Evolutionary conservation across 2,113 vertebrate species (phyloP).

Genomic region (Chitala chitala): DNA sequence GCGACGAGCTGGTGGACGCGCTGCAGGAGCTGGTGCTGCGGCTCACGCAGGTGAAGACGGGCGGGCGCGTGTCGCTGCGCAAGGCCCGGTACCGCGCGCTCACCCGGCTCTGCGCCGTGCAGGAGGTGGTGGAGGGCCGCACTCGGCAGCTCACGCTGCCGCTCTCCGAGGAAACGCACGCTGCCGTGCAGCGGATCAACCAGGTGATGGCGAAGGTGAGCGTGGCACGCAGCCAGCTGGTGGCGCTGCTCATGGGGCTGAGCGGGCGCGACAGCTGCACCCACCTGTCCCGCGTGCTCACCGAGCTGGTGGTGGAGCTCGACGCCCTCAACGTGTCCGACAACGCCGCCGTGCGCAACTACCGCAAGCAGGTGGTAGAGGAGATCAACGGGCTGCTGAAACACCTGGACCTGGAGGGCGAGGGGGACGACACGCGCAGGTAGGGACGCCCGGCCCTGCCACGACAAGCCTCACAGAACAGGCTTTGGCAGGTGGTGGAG

Average conservation of each 20-base stretch:
- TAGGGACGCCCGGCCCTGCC: not conserved
- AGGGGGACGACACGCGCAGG: slow-evolving; percentile 61
- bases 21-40: slow-evolving; percentile 81
- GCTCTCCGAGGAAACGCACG: slow-evolving; percentile 78
- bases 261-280: slow-evolving; percentile 80
- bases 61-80: slow-evolving; percentile 78
- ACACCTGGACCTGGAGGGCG: slow-evolving; percentile 87
- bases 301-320: slow-evolving; percentile 83
- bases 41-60: slow-evolving; percentile 90
- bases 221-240: slow-evolving; percentile 82
- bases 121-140: slow-evolving; percentile 81
- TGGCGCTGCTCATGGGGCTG: slow-evolving; percentile 85
- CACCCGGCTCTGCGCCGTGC: slow-evolving; percentile 82
- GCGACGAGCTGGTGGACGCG: slow-evolving; percentile 81
- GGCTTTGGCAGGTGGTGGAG: too few relatives aligned
- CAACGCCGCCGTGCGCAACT: slow-evolving; percentile 77
- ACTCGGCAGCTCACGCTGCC: slow-evolving; percentile 80
- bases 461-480: too few relatives aligned
- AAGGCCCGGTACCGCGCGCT: slow-evolving; percentile 86
- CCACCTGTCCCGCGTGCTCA: slow-evolving; percentile 85
- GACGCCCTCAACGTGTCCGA: slow-evolving; percentile 91
- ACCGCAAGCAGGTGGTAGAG: slow-evolving; percentile 89
- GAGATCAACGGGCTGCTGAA: slow-evolving; percentile 88
- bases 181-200: slow-evolving; percentile 84
- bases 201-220: slow-evolving; percentile 86